Percentiles rank a stretch among this genome's conserved stretches.
These are phyloP conservation scores for Hydrophis major DNA, from an alignment of 2,797 vertebrate genomes.

Conservation along the genomic window DNA sequence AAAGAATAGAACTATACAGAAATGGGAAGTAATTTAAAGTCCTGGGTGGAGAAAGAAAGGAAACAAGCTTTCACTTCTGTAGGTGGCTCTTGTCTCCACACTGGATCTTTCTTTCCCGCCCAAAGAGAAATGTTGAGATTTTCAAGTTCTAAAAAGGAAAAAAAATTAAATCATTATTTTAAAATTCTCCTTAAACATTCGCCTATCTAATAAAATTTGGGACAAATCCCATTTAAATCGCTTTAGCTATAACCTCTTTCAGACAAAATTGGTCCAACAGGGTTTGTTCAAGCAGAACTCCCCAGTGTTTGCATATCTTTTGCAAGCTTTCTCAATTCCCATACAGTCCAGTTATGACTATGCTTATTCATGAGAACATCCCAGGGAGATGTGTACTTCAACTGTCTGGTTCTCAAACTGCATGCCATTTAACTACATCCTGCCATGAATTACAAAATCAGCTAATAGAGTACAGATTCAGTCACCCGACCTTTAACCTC, in stretches of 20 bases:
- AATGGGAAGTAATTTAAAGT: neutral
- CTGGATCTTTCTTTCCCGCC: neutral
- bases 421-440: neutral
- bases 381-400: neutral
- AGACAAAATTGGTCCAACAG: neutral
- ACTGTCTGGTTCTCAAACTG: neutral
- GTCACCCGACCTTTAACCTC: neutral
- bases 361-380: neutral
- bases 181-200: neutral
- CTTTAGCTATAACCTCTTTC: neutral
- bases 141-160: neutral
- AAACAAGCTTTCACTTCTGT: neutral
- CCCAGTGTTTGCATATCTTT: neutral
- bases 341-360: neutral
- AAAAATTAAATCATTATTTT: neutral
- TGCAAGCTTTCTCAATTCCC: neutral
- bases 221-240: neutral
- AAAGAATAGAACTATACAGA: neutral
- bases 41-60: neutral
- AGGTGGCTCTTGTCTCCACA: neutral
- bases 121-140: neutral
- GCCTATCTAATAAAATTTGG: neutral
- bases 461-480: conserved; percentile 16
- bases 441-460: conserved; percentile 5
- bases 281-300: neutral